Base-by-base conservation (phyloP, 2,888 invertebrate genomes). In the Colletes collaris region DNA sequence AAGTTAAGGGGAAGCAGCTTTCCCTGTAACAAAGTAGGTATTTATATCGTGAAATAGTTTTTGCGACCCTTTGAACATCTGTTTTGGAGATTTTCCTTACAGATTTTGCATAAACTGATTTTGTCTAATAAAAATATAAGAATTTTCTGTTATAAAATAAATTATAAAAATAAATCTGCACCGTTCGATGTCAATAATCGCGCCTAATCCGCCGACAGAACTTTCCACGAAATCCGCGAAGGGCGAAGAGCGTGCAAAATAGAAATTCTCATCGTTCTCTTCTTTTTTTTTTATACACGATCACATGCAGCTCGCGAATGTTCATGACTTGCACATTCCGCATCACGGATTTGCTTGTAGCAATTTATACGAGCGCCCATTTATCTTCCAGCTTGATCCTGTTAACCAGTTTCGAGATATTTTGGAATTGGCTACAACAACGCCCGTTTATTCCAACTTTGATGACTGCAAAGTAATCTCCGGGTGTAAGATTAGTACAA, bases 141-240 rank as follows among this genome's bases (percentile, higher is more conserved):
- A 27, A 27, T 27, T 27, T 52, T n/a, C 19, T 10, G 10, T 7
- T 19, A 13, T 35, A 67, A 27, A 27, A 27, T 27, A 27, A 27
- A 49, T 37, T n/a, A 5, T 40, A 72, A 37, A 58, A 65, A 72
- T 72, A 72, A 72, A 65, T 72, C 56, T 49, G 64, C 49, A 16
- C 50, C 65, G 40, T 52, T 52, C 59, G 46, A 19, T 60, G 62
- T 74, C 74, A 74, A 68, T 74, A 62, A 74, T 53, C 55, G 49
- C 40, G 49, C 56, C 62, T 68, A 68, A 63, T 74, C 71, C 71
- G 55, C 37, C 58, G 71, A 72, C 71, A 72, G 65, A 72, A 64
- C 58, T 64, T 72, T 65, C 58, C 65, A 65, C 49, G 40, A 58
- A 64, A 72, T 35, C 49, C 37, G 56, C 27, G 65, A 50, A 58